Evolutionary conservation across 2,888 invertebrate species (phyloP).

Genomic region (Amphipyra tragopoginis): DNA sequence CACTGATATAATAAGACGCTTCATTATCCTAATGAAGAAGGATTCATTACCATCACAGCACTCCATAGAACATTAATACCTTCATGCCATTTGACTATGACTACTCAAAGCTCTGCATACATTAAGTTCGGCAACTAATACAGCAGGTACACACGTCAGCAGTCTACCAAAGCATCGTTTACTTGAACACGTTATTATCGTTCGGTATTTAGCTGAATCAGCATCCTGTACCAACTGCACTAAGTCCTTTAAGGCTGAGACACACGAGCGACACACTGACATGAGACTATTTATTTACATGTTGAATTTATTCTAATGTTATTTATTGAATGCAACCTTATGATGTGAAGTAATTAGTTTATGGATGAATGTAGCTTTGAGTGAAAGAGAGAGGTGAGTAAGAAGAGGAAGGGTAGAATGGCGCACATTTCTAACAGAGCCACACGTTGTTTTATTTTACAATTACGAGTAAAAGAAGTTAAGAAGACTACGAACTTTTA

Average conservation of each 20-base stretch:
- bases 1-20: background rate
- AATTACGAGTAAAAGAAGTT: too few relatives aligned
- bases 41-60: slow-evolving; percentile 23
- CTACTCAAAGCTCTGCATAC: slow-evolving; percentile 13
- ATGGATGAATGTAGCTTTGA: too few relatives aligned
- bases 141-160: slow-evolving; percentile 36
- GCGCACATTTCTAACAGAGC: too few relatives aligned
- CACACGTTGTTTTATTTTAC: too few relatives aligned
- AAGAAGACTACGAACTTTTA: too few relatives aligned
- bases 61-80: slow-evolving; percentile 8
- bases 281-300: background rate
- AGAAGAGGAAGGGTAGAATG: too few relatives aligned
- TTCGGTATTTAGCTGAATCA: slow-evolving; percentile 68
- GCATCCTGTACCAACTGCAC: slow-evolving; percentile 45
- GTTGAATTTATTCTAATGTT: too few relatives aligned
- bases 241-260: slow-evolving; percentile 30
- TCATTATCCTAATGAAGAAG: slow-evolving; percentile 33
- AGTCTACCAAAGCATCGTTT: slow-evolving; percentile 49
- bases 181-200: slow-evolving; percentile 66
- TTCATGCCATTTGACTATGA: slow-evolving; percentile 16
- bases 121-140: slow-evolving; percentile 36
- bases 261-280: slow-evolving; percentile 15
- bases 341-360: too few relatives aligned
- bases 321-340: too few relatives aligned
- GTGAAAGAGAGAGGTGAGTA: too few relatives aligned